phyloP scores from a whole-genome alignment of 2,888 invertebrate genomes.

The Amphipoea lucens region DNA sequence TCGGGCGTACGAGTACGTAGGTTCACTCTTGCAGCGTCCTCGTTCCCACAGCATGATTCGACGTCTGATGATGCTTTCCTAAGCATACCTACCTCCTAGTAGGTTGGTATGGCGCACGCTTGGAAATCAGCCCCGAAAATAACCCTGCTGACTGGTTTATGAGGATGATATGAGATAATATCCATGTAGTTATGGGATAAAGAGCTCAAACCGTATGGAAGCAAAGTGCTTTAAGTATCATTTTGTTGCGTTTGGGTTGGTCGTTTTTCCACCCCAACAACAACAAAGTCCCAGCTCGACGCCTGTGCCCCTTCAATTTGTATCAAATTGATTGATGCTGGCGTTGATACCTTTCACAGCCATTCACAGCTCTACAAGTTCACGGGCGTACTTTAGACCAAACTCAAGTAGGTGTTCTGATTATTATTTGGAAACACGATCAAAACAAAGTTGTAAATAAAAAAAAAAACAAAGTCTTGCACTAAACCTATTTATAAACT shows the following conservation, averaged over 20 bases:
- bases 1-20: neutral
- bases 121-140: constrained; percentile 1
- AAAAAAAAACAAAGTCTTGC: neutral
- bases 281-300: neutral
- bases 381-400: neutral
- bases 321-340: constrained; percentile 25
- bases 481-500: neutral
- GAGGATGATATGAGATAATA: neutral
- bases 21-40: neutral
- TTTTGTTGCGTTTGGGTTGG: neutral
- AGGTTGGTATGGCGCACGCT: neutral
- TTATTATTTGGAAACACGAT: neutral
- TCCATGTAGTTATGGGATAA: neutral
- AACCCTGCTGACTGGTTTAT: neutral
- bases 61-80: constrained; percentile 1
- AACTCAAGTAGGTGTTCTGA: neutral
- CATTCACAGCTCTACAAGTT: neutral
- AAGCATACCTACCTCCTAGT: no score
- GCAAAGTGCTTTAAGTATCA: neutral
- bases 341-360: neutral
- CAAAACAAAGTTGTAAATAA: neutral
- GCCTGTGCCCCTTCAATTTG: constrained; percentile 30
- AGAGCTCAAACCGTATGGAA: neutral
- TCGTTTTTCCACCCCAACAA: neutral
- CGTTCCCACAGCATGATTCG: neutral